phyloP scores from a whole-genome alignment of 2,113 vertebrate genomes.

The Hoplias malabaricus region DNA sequence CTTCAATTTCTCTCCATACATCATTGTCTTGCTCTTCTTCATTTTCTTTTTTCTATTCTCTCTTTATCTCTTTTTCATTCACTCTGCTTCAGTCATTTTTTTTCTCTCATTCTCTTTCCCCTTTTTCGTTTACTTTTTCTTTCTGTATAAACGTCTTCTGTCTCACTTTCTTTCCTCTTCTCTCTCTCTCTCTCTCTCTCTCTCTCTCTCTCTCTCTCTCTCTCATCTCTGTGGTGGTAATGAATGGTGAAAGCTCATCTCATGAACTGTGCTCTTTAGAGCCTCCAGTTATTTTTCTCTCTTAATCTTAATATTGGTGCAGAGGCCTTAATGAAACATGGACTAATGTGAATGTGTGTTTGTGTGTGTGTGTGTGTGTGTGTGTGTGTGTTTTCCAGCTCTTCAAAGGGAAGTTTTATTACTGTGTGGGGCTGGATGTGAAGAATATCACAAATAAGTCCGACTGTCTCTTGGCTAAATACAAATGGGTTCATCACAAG shows the following conservation, averaged over 20 bases:
- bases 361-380: constrained; percentile 32
- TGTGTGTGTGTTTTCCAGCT: constrained; percentile 73
- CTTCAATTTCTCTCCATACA: not conserved
- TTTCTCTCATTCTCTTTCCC: not conserved
- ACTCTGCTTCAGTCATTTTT: no score
- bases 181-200: not conserved
- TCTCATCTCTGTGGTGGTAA: not conserved
- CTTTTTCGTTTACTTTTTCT: not conserved
- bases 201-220: not conserved
- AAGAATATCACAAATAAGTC: constrained; percentile 96
- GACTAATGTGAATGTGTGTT: constrained; percentile 12
- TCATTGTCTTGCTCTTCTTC: no score
- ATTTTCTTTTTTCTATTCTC: not conserved
- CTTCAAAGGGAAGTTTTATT: constrained; percentile 98
- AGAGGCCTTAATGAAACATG: constrained; percentile 3
- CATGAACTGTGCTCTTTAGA: constrained; percentile 21
- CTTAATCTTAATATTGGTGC: constrained; percentile 17
- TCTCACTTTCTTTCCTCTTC: not conserved
- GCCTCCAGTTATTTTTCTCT: constrained; percentile 7
- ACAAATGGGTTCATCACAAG: constrained; percentile 96
- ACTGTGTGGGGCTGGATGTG: constrained; percentile 89
- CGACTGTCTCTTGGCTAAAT: constrained; percentile 86
- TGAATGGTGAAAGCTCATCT: constrained; percentile 26
- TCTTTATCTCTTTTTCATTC: not conserved
- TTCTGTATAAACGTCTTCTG: no score